A percentile compares a stretch with the other conserved stretches of the same genome.
Evolutionary conservation across 2,888 invertebrate genomes (phyloP).

Genomic region (Vesta saturnalis): DNA sequence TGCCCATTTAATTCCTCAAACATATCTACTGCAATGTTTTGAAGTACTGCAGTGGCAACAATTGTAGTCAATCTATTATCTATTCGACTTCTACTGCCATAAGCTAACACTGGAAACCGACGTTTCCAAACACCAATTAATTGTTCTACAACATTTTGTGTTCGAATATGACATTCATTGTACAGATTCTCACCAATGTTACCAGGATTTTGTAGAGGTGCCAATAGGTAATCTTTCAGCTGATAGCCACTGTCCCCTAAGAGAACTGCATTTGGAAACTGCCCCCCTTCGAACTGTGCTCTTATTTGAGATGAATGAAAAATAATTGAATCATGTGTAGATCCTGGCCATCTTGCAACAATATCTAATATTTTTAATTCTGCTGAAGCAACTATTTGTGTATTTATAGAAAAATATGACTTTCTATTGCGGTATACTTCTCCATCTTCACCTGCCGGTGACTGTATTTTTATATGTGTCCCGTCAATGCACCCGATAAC

Average conservation of each 20-base stretch:
- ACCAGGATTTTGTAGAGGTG: slow-evolving; percentile 32
- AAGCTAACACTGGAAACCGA: slow-evolving; percentile 32
- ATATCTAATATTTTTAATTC: slow-evolving; percentile 30
- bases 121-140: slow-evolving; percentile 38
- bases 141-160: slow-evolving; percentile 33
- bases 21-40: too few species aligned
- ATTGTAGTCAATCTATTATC: slow-evolving; percentile 4
- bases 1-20: too few species aligned
- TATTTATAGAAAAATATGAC: slow-evolving; percentile 44
- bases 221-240: slow-evolving; percentile 27
- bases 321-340: slow-evolving; percentile 6
- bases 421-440: slow-evolving; percentile 43
- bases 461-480: slow-evolving; percentile 43
- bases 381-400: slow-evolving; percentile 41
- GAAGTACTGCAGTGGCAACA: background rate
- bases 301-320: background rate
- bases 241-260: background rate
- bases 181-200: slow-evolving; percentile 29
- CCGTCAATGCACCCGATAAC: slow-evolving; percentile 45
- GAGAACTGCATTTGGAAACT: background rate
- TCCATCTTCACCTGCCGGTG: slow-evolving; percentile 40
- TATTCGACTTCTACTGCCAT: slow-evolving; percentile 21
- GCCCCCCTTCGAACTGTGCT: background rate
- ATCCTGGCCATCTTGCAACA: slow-evolving; percentile 21
- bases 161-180: slow-evolving; percentile 34